These are phyloP conservation scores for Gouania willdenowi DNA, from an alignment of 2,797 vertebrate genomes.

Conservation along the genomic window DNA sequence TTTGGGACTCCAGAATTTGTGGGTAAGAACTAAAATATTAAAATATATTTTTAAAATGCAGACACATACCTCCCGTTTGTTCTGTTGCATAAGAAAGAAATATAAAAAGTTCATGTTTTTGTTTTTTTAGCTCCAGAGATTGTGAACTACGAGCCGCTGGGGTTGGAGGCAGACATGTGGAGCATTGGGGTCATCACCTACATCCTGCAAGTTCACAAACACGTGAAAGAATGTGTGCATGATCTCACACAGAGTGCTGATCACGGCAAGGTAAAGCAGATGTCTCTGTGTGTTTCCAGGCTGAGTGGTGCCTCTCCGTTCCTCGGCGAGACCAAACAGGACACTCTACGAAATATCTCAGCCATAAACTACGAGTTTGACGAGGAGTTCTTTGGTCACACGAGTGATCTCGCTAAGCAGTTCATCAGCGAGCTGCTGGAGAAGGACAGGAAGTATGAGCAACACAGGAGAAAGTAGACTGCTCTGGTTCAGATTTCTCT, in stretches of 20 bases:
- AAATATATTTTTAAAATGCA: too few relatives aligned
- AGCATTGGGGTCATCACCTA: conserved; percentile 97
- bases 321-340: conserved; percentile 93
- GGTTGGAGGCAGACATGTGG: conserved; percentile 95
- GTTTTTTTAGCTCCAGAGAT: conserved; percentile 87
- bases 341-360: conserved; percentile 91
- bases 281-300: conserved; percentile 60
- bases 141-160: conserved; percentile 93
- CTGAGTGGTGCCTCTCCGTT: conserved; percentile 95
- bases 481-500: too few relatives aligned
- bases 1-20: conserved; percentile 98
- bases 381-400: conserved; percentile 93
- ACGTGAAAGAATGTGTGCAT: too few relatives aligned
- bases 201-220: conserved; percentile 92
- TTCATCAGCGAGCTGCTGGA: conserved; percentile 92
- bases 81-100: too few relatives aligned
- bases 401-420: conserved; percentile 89
- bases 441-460: conserved; percentile 81
- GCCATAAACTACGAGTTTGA: conserved; percentile 92
- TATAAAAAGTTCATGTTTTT: too few relatives aligned
- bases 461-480: too few relatives aligned
- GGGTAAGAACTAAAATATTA: too few relatives aligned
- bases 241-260: neutral
- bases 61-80: too few relatives aligned
- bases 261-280: too few relatives aligned